Base-by-base conservation (phyloP, 2,888 invertebrate species). In the Anarsia innoxiella region DNA sequence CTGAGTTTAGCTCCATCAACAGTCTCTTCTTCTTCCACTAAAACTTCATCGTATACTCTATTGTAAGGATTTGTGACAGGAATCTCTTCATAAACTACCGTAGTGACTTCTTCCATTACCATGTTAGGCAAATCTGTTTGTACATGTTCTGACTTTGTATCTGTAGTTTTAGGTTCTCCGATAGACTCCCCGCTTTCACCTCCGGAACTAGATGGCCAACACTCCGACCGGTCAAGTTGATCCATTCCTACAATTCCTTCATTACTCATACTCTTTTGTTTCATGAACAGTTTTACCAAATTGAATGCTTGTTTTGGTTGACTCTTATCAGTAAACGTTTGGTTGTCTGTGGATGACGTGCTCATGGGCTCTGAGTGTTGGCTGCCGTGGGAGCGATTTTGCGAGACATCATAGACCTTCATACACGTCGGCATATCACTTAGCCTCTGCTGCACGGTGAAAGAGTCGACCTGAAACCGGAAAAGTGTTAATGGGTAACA, bases 231-330 rank as follows among this genome's bases (percentile, higher is more conserved):
- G 44, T 84, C 83, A 28, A 93, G 88, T 48, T 93, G 92, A 66
- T 93, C 93, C 85, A 93, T 89, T 37, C 89, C 88, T 53, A 88
- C 86, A 53, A 90, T 91, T 39, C 90, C 90, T 67, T 93, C 93
- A 37, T 90, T 90, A 49, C 93, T 93, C 79, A 89, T 89, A 66
- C 93, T 94, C 69, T 94, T 94, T 65, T 95, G 95, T 70, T 95
- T 94, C 88, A 95, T 95, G 64, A 95, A 95, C 48, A 95, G 84
- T 71, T 93, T 93, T 28, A 95, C 93, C 60, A 95, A 87, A 73
- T 91, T 95, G 68, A 95, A 90, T 50, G 92, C 89, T 59, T 90
- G 90, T 45, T 91, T 89, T 51, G 89, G 87, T 73, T 79, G 83
- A 53, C 78, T 86, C 67, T 82, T 85, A 31, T 85, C 84, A 16